Evolutionary conservation across 2,888 invertebrate species (phyloP).

Genomic region (Pseudococcus viburni): DNA sequence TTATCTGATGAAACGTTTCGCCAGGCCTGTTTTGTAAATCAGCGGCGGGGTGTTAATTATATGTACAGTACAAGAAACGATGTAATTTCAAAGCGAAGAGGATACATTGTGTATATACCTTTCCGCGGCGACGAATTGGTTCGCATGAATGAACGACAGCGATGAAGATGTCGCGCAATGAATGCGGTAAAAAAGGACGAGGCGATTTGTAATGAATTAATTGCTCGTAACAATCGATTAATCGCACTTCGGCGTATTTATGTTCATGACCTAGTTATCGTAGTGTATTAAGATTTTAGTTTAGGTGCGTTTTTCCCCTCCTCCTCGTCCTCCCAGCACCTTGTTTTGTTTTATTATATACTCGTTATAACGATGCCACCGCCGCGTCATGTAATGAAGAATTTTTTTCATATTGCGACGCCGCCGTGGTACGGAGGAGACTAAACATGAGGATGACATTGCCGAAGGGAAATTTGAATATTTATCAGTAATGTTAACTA

Average conservation of each 20-base stretch:
- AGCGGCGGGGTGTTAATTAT: slow-evolving; percentile 24
- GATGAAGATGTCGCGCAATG: neutral
- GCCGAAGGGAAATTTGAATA: slow-evolving; percentile 42
- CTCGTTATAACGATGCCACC: neutral
- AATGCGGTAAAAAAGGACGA: slow-evolving; percentile 12
- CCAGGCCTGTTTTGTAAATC: slow-evolving; percentile 1
- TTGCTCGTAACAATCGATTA: slow-evolving; percentile 55
- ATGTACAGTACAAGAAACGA: neutral
- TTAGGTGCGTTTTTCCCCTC: neutral
- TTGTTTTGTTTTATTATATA: neutral
- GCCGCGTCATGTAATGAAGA: neutral
- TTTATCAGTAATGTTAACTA: slow-evolving; percentile 37
- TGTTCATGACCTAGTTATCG: slow-evolving; percentile 2
- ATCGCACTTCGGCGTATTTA: slow-evolving; percentile 24
- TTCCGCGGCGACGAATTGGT: neutral
- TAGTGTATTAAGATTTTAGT: neutral
- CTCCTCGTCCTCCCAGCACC: neutral
- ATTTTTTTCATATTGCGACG: neutral
- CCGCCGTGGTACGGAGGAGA: neutral
- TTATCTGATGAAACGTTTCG: slow-evolving; percentile 37
- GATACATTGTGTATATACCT: neutral
- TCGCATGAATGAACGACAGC: slow-evolving; percentile 32
- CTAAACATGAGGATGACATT: slow-evolving; percentile 32
- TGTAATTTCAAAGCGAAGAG: slow-evolving; percentile 1
- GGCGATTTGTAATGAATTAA: slow-evolving; percentile 55